Evolutionary conservation across 2,113 vertebrate genomes (phyloP), one percentile per base, ranked within the genome.

Genomic region (Phycodurus eques): DNA sequence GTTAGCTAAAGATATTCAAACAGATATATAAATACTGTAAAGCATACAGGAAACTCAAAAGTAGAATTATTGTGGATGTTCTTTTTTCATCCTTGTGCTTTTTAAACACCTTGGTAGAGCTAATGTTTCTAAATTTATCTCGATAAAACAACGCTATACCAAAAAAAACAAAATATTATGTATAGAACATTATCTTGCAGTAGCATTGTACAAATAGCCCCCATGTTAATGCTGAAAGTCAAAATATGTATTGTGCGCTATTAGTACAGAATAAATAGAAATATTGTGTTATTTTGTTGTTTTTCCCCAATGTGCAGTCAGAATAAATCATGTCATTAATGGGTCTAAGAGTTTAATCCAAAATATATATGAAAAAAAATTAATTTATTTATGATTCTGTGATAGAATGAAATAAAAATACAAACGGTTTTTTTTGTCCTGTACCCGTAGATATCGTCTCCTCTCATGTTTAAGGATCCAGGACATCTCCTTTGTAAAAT

Each of bases 391-490:
- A 8, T 8, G 42, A 65, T 65, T 46, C 10, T 22, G 20, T 14
- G 20, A 65, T 65, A 13, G 15, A 22, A 59, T 33, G 10, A 57
- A 54, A 20, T 20, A 8, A 62, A 39, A 19, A 42, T 39, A 11
- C 31, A 60, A 20, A 62, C 27, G 1, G 15, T 35, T 9, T 12
- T 49, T 68, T 47, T 53, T 53, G 47, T 42, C 11, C 35, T 43
- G 5, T 5, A 43, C 33, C 33, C 44, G 59, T 35, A 53, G 39
- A 8, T 19, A 70, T 80, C 49, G 53, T 51, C 61, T 66, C 66
- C 71, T 68, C 77, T 70, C 31, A 67, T 75, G 75, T 72, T 74
- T 75, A 79, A 85, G 75, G 77, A 83, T 75, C 76, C 56, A 77
- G 71, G 60, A 69, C 59, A 44, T 81, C 72, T 69, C 63, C 47